Conservation (phyloP, 2,113 vertebrate species). For the Phrynocephalus versicolor region DNA sequence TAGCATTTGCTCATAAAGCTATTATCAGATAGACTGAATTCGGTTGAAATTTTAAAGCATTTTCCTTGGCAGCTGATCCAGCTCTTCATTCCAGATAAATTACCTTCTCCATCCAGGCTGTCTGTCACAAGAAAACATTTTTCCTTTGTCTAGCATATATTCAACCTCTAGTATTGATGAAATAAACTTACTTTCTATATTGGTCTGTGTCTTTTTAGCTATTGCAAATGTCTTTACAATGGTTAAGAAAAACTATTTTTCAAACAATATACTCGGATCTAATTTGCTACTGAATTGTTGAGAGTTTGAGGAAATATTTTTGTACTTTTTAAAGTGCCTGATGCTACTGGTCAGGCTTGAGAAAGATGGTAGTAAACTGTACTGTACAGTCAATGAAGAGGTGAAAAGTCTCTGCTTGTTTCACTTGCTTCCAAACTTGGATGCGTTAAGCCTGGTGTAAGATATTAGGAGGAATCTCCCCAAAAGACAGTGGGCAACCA, state of each 20-base stretch:
- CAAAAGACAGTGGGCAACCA: too few relatives aligned
- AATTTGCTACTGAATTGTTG: too few relatives aligned
- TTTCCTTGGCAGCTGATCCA: constrained; percentile 43
- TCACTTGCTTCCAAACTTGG: not conserved
- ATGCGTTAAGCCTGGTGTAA: too few relatives aligned
- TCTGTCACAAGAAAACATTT: constrained; percentile 33
- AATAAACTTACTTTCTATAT: constrained; percentile 18
- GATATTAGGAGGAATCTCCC: too few relatives aligned
- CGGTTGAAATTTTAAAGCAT: constrained; percentile 10
- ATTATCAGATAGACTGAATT: not conserved
- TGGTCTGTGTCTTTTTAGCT: too few relatives aligned
- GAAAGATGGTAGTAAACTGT: too few relatives aligned
- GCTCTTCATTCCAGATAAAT: constrained; percentile 43
- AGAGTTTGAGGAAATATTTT: not conserved
- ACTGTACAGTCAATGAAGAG: not conserved
- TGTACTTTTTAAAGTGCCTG: not conserved
- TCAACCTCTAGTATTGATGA: constrained; percentile 16
- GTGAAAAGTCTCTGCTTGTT: not conserved
- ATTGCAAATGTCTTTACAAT: too few relatives aligned
- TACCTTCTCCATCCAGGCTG: constrained; percentile 8
- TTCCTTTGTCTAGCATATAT: constrained; percentile 35
- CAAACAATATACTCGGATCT: not conserved
- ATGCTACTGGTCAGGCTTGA: too few relatives aligned
- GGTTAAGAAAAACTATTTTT: not conserved
- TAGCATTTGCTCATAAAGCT: not conserved